phyloP scores from a whole-genome alignment of 2,888 invertebrate species.

The Hypselothyrea guttata region DNA sequence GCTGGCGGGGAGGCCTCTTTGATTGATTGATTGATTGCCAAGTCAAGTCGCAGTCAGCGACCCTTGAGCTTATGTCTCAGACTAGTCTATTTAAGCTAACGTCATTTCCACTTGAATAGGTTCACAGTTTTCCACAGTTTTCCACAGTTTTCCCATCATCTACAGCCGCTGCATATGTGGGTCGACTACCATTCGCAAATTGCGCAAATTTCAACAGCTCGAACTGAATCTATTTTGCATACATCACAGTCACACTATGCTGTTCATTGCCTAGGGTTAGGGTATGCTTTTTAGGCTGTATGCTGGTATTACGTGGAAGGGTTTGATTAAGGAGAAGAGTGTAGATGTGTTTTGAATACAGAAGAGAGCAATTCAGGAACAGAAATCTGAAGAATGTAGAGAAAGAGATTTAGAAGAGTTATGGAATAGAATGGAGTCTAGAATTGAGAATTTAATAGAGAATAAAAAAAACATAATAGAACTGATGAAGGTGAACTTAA shows the following conservation, averaged over 20 bases:
- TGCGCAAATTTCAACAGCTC: slow-evolving; percentile 44
- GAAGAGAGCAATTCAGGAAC: too few species aligned
- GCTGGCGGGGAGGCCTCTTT: slow-evolving; percentile 23
- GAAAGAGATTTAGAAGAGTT: too few species aligned
- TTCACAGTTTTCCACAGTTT: slow-evolving; percentile 6
- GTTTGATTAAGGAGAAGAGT: too few species aligned
- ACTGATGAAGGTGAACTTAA: too few species aligned
- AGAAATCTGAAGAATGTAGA: too few species aligned
- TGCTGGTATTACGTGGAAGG: too few species aligned
- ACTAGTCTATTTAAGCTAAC: slow-evolving; percentile 55
- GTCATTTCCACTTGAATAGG: slow-evolving; percentile 1
- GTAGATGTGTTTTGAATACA: too few species aligned
- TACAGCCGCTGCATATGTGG: slow-evolving; percentile 26
- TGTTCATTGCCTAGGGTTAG: slow-evolving; percentile 1
- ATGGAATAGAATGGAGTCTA: too few species aligned
- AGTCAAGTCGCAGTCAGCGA: slow-evolving; percentile 34
- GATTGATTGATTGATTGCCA: slow-evolving; percentile 71
- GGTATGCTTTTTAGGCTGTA: not conserved
- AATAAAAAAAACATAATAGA: too few species aligned
- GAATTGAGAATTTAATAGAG: too few species aligned
- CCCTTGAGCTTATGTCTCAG: slow-evolving; percentile 9
- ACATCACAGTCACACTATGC: slow-evolving; percentile 29
- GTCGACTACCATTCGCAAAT: slow-evolving; percentile 30
- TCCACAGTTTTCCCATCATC: slow-evolving; percentile 1
- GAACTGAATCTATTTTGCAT: slow-evolving; percentile 24